Base-by-base conservation (phyloP, 2,888 invertebrate genomes). In the Thymelicus sylvestris region DNA sequence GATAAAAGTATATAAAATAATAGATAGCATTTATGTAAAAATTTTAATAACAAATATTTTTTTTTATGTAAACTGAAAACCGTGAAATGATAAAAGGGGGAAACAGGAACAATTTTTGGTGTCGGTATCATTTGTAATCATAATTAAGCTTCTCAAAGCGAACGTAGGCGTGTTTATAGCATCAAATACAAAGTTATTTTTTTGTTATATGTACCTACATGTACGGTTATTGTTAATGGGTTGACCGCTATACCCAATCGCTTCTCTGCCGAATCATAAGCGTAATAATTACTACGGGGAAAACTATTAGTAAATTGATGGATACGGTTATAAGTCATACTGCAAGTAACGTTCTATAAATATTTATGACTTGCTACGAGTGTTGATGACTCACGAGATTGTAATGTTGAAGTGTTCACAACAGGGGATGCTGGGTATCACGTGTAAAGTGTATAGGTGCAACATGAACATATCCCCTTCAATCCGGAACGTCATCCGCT, bases 331-430 rank as follows among this genome's bases (percentile, higher is more conserved):
- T 66, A 62, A 66, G 69, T 73, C 73, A 78, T 75, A 73, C 72
- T 73, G 69, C 75, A 74, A 77, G 77, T 78, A 78, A 79, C 81
- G 81, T 83, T 86, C 87, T 89, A 89, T 89, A 88, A 87, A 88
- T 90, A 90, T 86, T 83, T 83, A 87, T 90, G 89, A 90, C 82
- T 81, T 81, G 77, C 78, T 70, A 57, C 41, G 59, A 66, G 65
- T 64, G 52, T 24, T 55, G 75, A 77, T 87, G 89, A 89, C 77
- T 89, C 89, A 87, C 75, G 74, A 73, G 73, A 72, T 76, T 75
- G 76, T 74, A 76, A 77, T 80, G 79, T 81, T 80, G 74, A 78
- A 71, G 72, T 80, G 69, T 75, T 78, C 76, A 76, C 78, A 69
- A 69, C 74, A 78, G 74, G 75, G 71, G 70, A 75, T 74, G 74